These are phyloP conservation scores for Fringilla coelebs DNA, from an alignment of 2,797 vertebrate genomes.

Conservation along the genomic window DNA sequence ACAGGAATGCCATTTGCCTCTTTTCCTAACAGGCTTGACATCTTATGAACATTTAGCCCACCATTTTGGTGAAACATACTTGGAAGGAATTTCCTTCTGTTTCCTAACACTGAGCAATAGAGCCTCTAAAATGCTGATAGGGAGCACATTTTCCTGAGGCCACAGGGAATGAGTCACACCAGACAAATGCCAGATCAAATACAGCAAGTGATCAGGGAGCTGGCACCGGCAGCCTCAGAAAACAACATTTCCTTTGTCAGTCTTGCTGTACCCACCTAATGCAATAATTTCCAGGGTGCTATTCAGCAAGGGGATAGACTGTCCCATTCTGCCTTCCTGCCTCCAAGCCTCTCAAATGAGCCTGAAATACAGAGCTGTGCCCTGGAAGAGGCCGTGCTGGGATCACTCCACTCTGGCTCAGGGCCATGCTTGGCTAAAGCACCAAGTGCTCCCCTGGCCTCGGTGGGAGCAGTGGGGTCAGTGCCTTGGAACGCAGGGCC, in stretches of 20 bases:
- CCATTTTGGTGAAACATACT: conserved; percentile 3
- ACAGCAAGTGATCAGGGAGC: not conserved
- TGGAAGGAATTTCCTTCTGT: not conserved
- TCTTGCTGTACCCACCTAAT: not conserved
- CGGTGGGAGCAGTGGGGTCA: not conserved
- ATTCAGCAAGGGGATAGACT: not conserved
- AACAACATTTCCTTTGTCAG: not conserved
- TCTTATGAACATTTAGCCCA: not conserved
- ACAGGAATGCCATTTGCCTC: not conserved
- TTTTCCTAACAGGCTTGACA: not conserved
- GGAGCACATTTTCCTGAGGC: conserved; percentile 22
- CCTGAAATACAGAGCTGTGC: not conserved
- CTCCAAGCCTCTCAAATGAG: conserved; percentile 1
- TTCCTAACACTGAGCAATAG: not conserved
- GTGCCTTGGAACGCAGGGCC: not conserved
- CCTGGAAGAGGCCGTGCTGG: not conserved
- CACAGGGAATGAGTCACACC: not conserved
- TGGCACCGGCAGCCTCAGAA: conserved; percentile 1
- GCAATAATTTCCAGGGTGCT: not conserved
- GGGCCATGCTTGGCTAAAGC: not conserved
- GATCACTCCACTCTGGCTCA: not conserved
- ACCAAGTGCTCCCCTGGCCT: not conserved
- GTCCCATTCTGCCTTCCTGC: not conserved
- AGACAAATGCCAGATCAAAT: conserved; percentile 6
- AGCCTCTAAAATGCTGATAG: conserved; percentile 11